Evolutionary conservation across 2,888 invertebrate genomes (phyloP).

Genomic region (Cecidostiba fungosa): DNA sequence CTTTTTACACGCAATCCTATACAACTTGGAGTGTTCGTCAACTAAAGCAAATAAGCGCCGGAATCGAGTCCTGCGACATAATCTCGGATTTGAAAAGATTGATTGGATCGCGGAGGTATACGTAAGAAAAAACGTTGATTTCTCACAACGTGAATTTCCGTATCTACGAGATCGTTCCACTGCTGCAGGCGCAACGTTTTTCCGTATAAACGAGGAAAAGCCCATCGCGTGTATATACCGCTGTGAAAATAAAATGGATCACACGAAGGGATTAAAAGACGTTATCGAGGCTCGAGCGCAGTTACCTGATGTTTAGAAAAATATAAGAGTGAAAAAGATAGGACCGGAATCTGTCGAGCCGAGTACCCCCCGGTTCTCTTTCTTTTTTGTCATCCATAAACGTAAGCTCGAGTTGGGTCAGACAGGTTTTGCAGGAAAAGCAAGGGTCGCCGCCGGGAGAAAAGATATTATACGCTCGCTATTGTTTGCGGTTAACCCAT

Average conservation of each 20-base stretch:
- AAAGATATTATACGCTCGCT: constrained; percentile 54
- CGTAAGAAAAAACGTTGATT: neutral
- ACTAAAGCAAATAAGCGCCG: no score
- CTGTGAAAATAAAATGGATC: constrained; percentile 27
- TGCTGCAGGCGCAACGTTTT: neutral
- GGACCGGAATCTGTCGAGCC: constrained; percentile 1
- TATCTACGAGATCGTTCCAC: no score
- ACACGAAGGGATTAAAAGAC: constrained; percentile 52
- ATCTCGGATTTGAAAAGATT: neutral
- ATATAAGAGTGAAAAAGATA: constrained; percentile 47
- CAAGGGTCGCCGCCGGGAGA: constrained; percentile 55
- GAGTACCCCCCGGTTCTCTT: neutral
- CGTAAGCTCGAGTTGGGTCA: constrained; percentile 65
- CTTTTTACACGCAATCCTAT: neutral
- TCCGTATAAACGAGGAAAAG: neutral
- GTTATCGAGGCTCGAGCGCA: constrained; percentile 61
- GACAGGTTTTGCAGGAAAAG: constrained; percentile 64
- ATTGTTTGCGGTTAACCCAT: constrained; percentile 79
- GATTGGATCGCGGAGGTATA: neutral
- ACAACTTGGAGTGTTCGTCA: neutral
- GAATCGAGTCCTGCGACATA: no score
- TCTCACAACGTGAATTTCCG: neutral
- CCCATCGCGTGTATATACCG: neutral
- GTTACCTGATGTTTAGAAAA: constrained; percentile 57
- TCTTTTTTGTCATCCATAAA: constrained; percentile 12